A percentile compares a stretch with the other conserved stretches of the same genome.
Conservation (phyloP, 2,797 vertebrate genomes). For the Avahi laniger region DNA sequence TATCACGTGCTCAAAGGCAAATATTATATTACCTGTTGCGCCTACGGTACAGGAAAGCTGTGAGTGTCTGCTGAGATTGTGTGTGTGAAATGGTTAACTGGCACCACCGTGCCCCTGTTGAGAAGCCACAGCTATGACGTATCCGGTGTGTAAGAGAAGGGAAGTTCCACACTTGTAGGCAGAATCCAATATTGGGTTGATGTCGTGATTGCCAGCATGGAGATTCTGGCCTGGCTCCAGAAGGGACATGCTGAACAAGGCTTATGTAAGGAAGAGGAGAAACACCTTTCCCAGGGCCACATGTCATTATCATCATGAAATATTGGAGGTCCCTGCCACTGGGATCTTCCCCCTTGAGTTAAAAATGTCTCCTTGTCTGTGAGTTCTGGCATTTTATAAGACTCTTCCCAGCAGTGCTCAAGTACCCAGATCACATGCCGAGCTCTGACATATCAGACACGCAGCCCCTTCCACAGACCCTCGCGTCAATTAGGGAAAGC, state of each 20-base stretch:
- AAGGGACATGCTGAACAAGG: not conserved
- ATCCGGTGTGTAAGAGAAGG: not conserved
- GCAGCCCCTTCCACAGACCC: not conserved
- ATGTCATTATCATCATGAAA: not conserved
- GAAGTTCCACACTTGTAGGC: not conserved
- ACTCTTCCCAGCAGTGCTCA: not conserved
- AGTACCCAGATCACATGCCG: not conserved
- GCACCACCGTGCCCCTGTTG: too few species aligned
- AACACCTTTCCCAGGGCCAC: not conserved
- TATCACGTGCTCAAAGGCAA: not conserved
- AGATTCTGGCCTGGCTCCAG: not conserved
- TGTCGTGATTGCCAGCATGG: rapidly evolving
- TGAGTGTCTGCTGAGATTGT: not conserved
- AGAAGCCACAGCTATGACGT: not conserved
- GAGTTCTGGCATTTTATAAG: not conserved
- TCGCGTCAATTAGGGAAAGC: not conserved
- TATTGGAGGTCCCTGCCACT: not conserved
- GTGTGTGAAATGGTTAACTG: not conserved
- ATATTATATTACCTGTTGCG: not conserved
- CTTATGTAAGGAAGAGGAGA: not conserved
- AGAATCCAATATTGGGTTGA: not conserved
- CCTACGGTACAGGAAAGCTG: too few species aligned
- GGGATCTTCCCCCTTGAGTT: not conserved
- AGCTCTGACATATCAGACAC: not conserved
- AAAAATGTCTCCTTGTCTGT: not conserved